phyloP scores from a whole-genome alignment of 2,888 invertebrate genomes.

The Schrankia costaestrigalis region DNA sequence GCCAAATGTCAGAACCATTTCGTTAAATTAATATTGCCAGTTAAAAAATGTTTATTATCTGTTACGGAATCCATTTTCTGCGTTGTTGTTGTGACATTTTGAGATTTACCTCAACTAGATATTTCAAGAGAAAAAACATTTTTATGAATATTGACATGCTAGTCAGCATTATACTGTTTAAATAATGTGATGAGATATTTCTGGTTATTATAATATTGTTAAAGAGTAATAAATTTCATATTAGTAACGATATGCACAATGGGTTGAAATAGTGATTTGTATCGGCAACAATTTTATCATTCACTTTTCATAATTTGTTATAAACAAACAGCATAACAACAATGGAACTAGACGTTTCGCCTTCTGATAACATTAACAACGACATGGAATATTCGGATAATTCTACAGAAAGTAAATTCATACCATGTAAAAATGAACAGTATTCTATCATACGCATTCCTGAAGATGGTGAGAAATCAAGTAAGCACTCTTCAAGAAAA shows the following conservation, averaged over 20 bases:
- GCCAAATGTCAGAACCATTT: background rate
- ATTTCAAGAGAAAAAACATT: slow-evolving; percentile 37
- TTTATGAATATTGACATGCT: slow-evolving; percentile 37
- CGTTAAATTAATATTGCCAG: too few species aligned
- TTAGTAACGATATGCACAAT: slow-evolving; percentile 51
- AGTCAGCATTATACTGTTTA: slow-evolving; percentile 14
- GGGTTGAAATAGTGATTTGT: slow-evolving; percentile 73
- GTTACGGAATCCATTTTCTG: slow-evolving; percentile 74
- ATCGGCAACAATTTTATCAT: slow-evolving; percentile 63
- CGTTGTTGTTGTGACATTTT: slow-evolving; percentile 81
- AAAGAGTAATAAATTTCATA: slow-evolving; percentile 23
- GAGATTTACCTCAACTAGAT: slow-evolving; percentile 42
- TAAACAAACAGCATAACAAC: slow-evolving; percentile 38
- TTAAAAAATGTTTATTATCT: slow-evolving; percentile 17
- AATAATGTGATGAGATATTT: slow-evolving; percentile 50
- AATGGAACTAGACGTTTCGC: slow-evolving; percentile 72
- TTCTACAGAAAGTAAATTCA: slow-evolving; percentile 64
- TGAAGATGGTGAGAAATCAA: slow-evolving; percentile 80
- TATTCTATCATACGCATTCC: slow-evolving; percentile 72
- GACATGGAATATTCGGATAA: slow-evolving; percentile 67
- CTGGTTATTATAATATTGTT: slow-evolving; percentile 28
- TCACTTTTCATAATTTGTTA: slow-evolving; percentile 45
- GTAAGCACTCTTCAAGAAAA: slow-evolving; percentile 88
- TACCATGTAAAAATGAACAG: slow-evolving; percentile 64
- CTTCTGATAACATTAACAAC: slow-evolving; percentile 48